phyloP scores from a whole-genome alignment of 2,888 invertebrate species.

The Corythucha ciliata region DNA sequence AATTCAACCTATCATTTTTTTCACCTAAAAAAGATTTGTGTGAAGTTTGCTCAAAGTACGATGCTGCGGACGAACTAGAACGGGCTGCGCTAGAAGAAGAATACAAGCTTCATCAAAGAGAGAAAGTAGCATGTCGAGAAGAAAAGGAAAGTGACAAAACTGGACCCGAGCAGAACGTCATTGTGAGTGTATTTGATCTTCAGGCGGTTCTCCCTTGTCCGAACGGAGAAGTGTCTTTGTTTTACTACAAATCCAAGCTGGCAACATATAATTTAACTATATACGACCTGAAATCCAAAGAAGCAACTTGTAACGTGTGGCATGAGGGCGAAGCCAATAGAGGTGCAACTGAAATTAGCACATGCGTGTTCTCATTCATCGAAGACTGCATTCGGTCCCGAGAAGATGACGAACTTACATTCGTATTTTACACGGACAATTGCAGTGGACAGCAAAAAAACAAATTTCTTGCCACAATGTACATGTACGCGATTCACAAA shows the following conservation, averaged over 20 bases:
- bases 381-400: slow-evolving; percentile 26
- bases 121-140: slow-evolving; percentile 31
- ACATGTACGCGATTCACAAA: slow-evolving; percentile 27
- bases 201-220: slow-evolving; percentile 39
- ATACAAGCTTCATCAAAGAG: slow-evolving; percentile 33
- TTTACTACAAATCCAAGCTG: slow-evolving; percentile 35
- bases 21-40: slow-evolving; percentile 37
- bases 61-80: slow-evolving; percentile 35
- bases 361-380: slow-evolving; percentile 30
- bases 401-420: slow-evolving; percentile 8
- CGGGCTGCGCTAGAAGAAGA: slow-evolving; percentile 30
- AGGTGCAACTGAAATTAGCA: slow-evolving; percentile 34
- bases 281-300: slow-evolving; percentile 28
- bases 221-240: slow-evolving; percentile 36
- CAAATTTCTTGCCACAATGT: slow-evolving; percentile 28
- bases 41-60: slow-evolving; percentile 34
- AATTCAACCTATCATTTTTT: slow-evolving; percentile 38
- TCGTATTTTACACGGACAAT: slow-evolving; percentile 31
- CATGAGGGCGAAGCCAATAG: slow-evolving; percentile 26
- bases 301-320: slow-evolving; percentile 32
- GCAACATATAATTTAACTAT: slow-evolving; percentile 31
- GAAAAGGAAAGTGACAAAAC: slow-evolving; percentile 36
- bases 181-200: slow-evolving; percentile 37
- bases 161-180: slow-evolving; percentile 26
- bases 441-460: slow-evolving; percentile 34